Conservation (phyloP, 2,113 vertebrate species). For the Spermophilus dauricus region DNA sequence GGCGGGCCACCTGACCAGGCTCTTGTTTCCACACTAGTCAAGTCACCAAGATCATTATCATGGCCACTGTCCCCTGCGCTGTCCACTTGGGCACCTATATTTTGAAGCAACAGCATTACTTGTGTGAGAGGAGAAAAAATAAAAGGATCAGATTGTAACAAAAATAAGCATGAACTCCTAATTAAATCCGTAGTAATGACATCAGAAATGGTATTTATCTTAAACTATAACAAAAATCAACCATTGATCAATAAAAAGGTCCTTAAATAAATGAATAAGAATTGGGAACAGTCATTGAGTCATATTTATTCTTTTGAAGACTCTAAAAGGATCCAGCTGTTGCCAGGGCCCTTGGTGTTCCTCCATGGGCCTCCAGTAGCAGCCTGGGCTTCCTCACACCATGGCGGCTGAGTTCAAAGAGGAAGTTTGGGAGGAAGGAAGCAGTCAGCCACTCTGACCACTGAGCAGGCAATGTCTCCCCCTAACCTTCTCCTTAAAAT, state of each 20-base stretch:
- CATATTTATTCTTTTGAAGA: background rate
- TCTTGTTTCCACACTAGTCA: background rate
- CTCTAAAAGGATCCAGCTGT: background rate
- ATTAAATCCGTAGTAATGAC: background rate
- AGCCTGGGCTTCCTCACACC: too few relatives aligned
- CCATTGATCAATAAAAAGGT: background rate
- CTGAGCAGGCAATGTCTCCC: too few relatives aligned
- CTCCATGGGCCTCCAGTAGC: too few relatives aligned
- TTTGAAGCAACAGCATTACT: background rate
- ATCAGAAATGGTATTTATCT: conserved; percentile 6
- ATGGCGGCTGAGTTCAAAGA: too few relatives aligned
- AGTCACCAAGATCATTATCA: background rate
- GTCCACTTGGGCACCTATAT: background rate
- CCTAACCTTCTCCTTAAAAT: too few relatives aligned
- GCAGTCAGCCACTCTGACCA: too few relatives aligned
- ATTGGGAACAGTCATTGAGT: background rate
- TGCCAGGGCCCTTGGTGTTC: too few relatives aligned
- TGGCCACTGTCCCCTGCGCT: background rate
- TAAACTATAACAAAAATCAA: background rate
- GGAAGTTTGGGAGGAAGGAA: too few relatives aligned
- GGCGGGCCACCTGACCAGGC: too few relatives aligned
- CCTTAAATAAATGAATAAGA: background rate
- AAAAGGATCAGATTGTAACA: background rate
- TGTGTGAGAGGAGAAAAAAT: background rate
- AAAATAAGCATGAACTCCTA: background rate